Base-by-base conservation (phyloP, 2,888 invertebrate species). In the Criorhina ranunculi region DNA sequence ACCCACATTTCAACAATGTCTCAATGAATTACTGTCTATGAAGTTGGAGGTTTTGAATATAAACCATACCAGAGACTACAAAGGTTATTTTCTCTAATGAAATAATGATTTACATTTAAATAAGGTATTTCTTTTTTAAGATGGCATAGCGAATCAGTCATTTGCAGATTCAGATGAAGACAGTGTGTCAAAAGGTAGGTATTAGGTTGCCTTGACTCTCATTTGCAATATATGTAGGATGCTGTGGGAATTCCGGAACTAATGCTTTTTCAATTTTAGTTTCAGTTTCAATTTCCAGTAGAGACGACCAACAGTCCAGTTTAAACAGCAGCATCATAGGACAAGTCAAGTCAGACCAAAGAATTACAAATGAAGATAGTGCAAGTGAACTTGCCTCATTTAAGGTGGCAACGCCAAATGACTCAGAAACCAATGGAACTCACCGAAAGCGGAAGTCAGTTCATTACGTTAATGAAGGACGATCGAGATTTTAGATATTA, bases 1-100 rank as follows among this genome's bases (percentile, higher is more conserved):
- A 75, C 98, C 98, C 1, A 96, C 96, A 59, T 99, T 99, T 91
- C 95, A 95, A 86, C 94, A 95, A 87, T 97, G 97, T 89, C 93
- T 96, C 49, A 95, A 95, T 37, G 86, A 87, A 4, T 62, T 91
- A 11, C 85, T 89, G 69, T 79, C 87, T n/a, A 89, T 91, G 15
- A 89, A 88, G 66, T 87, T 88, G 9, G 76, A 76, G 29, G 17
- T 59, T 5, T 11, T 85, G 8, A 85, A 85, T 66, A 49, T 17
- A 5, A 66, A 55, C 1, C 66, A 70, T n/a, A n/a, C 15, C 5
- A 69, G 49, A 29, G 11, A 46, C 4, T 59, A 40, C 17, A 70
- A 80, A 46, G 75, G 85, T 85, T 6, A 53, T 35, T 15, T 15
- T 2, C 4, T 24, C 1, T 15, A 7, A 12, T 6, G 8, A 15